phyloP scores from a whole-genome alignment of 2,797 vertebrate species.

The Fringilla coelebs region DNA sequence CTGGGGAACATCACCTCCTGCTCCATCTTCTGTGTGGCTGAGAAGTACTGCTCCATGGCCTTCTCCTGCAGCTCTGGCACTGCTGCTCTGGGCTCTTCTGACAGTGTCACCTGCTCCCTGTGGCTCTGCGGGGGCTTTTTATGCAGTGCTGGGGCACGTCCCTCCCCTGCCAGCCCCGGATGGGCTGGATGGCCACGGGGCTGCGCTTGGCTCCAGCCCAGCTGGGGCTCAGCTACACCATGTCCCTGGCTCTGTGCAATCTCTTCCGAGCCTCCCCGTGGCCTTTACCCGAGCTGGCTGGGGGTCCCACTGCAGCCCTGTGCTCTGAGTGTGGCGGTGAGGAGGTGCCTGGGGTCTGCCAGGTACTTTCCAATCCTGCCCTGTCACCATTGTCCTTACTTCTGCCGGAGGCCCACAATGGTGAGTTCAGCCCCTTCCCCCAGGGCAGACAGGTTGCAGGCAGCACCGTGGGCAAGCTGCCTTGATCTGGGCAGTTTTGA shows the following conservation, averaged over 20 bases:
- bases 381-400: neutral
- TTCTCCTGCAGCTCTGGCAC: neutral
- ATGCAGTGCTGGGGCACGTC: neutral
- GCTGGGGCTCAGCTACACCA: rapidly evolving
- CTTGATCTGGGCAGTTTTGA: neutral
- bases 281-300: rapidly evolving
- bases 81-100: neutral
- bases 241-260: neutral
- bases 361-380: neutral
- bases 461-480: neutral
- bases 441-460: neutral
- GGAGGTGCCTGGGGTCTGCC: neutral
- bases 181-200: rapidly evolving
- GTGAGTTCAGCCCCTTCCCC: neutral
- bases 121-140: neutral
- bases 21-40: constrained; percentile 83
- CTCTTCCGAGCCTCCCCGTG: rapidly evolving
- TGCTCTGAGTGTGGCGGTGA: neutral
- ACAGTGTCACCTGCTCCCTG: neutral
- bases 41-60: constrained; percentile 79
- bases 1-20: constrained; percentile 88
- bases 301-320: rapidly evolving
- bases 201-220: neutral
- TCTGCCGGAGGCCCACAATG: neutral
- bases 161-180: neutral